Percentiles rank a stretch among this genome's conserved stretches.
These are phyloP conservation scores for Pseudorectes ferrugineus DNA, from an alignment of 2,113 vertebrate genomes.

Conservation along the genomic window DNA sequence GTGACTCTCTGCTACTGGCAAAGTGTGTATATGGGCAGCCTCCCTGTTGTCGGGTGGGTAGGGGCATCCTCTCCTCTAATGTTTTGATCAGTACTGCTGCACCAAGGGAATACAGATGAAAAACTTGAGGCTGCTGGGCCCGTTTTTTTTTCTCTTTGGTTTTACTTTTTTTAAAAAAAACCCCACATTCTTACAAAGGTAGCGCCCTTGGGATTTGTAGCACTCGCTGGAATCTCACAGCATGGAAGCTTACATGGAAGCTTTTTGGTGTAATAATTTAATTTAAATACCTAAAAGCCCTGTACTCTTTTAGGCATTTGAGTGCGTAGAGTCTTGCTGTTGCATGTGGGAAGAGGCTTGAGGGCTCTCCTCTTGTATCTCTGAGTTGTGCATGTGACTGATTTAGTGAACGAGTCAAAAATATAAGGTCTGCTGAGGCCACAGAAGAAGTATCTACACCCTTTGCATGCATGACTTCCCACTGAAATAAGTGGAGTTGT, in stretches of 20 bases:
- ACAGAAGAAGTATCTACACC: not conserved
- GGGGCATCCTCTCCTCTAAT: not conserved
- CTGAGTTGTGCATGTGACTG: not conserved
- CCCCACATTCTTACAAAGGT: not conserved
- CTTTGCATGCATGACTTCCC: not conserved
- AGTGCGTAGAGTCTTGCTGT: not conserved
- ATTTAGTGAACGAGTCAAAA: not conserved
- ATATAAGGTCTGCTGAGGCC: not conserved
- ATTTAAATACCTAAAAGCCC: not conserved
- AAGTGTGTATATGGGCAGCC: not conserved
- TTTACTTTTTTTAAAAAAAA: not conserved
- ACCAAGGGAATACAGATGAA: not conserved
- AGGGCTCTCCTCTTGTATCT: not conserved
- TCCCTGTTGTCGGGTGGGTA: not conserved
- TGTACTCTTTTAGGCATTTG: not conserved
- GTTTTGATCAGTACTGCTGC: not conserved
- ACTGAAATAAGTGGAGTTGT: not conserved
- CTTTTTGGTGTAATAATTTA: not conserved
- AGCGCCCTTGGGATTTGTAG: not conserved
- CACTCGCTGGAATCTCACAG: rapidly evolving
- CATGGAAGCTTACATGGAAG: not conserved
- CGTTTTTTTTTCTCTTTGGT: not conserved
- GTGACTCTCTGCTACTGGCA: not conserved
- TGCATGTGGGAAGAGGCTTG: not conserved
- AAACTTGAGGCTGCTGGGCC: not conserved